Evolutionary conservation across 2,113 vertebrate genomes (phyloP).

Genomic region (Orientallactaga bullata): DNA sequence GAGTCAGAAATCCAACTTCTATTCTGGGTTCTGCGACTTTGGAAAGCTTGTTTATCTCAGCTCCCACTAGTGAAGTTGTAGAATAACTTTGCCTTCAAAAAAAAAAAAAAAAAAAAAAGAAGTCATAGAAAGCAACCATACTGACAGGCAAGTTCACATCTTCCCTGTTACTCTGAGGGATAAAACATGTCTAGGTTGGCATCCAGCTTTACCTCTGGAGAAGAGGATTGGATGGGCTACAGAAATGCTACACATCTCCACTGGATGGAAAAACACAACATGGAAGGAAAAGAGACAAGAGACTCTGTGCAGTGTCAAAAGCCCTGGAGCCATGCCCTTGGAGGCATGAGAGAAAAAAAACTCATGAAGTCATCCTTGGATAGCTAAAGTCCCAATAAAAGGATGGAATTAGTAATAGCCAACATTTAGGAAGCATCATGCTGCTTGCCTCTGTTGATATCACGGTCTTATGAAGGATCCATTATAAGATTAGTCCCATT

Average conservation of each 20-base stretch:
- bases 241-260: constrained; percentile 1
- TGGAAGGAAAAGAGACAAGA: not conserved
- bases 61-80: constrained; percentile 68
- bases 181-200: constrained; percentile 49
- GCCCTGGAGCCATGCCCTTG: not conserved
- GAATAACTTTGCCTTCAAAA: constrained; percentile 69
- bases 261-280: not conserved
- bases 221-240: not conserved
- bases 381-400: not conserved
- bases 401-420: not conserved
- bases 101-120: constrained; percentile 22
- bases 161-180: constrained; percentile 24
- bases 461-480: not conserved
- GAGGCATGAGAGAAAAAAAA: not conserved
- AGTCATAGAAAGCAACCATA: constrained; percentile 51
- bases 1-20: constrained; percentile 78
- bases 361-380: not conserved
- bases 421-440: not conserved
- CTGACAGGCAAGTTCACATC: constrained; percentile 58
- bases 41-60: constrained; percentile 74
- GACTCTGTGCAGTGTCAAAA: not conserved
- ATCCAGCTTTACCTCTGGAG: constrained; percentile 27
- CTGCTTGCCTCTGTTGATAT: not conserved
- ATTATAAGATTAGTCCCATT: not conserved
- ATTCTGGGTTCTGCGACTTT: constrained; percentile 75